Percentiles rank a stretch among this genome's conserved stretches.
Evolutionary conservation across 1,140 invertebrate species (phyloP).

Genomic region (Drosophila kurseongensis): DNA sequence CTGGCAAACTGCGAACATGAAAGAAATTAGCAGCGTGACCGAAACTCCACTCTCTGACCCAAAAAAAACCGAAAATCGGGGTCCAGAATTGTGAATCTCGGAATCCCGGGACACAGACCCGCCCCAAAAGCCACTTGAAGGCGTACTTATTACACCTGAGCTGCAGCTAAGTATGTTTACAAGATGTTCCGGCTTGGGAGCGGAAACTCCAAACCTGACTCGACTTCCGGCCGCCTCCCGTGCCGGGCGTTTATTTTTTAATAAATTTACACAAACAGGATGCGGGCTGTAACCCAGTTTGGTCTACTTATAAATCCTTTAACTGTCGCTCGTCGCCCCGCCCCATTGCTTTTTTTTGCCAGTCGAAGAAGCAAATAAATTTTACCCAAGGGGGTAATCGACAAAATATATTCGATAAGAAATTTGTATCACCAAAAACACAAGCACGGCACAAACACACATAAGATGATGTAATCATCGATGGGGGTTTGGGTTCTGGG

Average conservation of each 20-base stretch:
- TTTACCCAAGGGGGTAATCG: constrained; percentile 84
- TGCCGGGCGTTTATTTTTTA: constrained; percentile 64
- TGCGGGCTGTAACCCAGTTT: constrained; percentile 26
- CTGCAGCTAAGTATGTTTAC: constrained; percentile 82
- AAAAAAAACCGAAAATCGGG: constrained; percentile 9
- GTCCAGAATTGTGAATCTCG: neutral
- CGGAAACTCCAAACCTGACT: constrained; percentile 30
- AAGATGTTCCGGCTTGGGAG: constrained; percentile 69
- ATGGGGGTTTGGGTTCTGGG: constrained; percentile 19
- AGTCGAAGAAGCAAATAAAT: constrained; percentile 84
- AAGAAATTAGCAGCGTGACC: constrained; percentile 79
- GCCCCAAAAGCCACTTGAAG: constrained; percentile 61
- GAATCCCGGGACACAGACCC: constrained; percentile 12
- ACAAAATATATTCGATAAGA: constrained; percentile 83
- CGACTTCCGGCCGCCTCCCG: constrained; percentile 13
- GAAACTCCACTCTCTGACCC: constrained; percentile 40
- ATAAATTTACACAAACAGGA: constrained; percentile 64
- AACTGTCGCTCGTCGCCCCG: constrained; percentile 71
- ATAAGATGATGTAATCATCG: constrained; percentile 84
- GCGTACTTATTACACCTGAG: constrained; percentile 80
- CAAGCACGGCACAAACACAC: neutral
- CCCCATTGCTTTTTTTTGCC: constrained; percentile 7
- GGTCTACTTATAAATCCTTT: constrained; percentile 80
- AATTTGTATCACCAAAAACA: constrained; percentile 70
- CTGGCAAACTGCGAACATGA: constrained; percentile 57